phyloP scores from a whole-genome alignment of 2,888 invertebrate species.

The Calameuta filiformis region DNA sequence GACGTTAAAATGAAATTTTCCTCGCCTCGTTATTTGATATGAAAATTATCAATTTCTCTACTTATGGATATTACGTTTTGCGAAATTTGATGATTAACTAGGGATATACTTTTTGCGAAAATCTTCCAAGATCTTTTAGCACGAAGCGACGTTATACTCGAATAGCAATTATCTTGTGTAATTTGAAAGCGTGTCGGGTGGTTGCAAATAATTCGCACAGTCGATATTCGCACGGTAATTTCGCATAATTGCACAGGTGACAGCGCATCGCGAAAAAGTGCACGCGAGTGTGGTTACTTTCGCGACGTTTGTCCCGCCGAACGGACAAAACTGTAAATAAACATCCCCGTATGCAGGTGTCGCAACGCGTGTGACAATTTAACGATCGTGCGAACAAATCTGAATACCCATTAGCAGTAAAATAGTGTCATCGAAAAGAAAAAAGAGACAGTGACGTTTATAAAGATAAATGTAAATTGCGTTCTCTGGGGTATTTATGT shows the following conservation, averaged over 20 bases:
- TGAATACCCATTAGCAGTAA: neutral
- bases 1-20: neutral
- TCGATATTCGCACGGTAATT: neutral
- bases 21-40: neutral
- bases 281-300: neutral
- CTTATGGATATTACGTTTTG: neutral
- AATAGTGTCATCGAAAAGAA: no score
- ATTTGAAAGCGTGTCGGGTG: neutral
- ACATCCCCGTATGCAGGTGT: neutral
- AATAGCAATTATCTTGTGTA: neutral
- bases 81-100: neutral
- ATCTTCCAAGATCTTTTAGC: neutral
- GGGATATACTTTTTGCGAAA: neutral
- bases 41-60: neutral
- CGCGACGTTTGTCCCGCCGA: neutral
- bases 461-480: neutral
- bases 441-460: no score
- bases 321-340: neutral
- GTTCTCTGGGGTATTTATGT: neutral
- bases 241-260: neutral
- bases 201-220: neutral
- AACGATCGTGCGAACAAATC: neutral
- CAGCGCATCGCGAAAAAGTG: neutral
- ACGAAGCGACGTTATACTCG: neutral
- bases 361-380: neutral